Conservation (phyloP, 2,113 vertebrate species). For the Sigmodon hispidus region DNA sequence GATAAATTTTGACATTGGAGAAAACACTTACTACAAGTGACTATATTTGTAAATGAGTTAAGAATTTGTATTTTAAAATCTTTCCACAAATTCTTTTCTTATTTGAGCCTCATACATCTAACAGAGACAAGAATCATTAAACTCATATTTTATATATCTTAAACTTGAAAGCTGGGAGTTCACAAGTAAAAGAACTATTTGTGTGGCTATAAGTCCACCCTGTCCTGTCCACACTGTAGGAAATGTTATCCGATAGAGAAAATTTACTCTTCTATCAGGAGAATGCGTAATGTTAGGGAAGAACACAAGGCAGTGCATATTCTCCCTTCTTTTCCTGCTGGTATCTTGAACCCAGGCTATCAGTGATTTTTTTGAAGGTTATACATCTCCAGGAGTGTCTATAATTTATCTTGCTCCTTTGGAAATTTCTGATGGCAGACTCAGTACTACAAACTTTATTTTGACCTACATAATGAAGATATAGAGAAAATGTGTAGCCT, state of each 20-base stretch:
- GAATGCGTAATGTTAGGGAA: background rate
- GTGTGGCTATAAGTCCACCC: background rate
- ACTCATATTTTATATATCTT: background rate
- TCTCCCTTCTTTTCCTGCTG: background rate
- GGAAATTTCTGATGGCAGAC: background rate
- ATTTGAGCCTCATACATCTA: background rate
- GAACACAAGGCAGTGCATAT: background rate
- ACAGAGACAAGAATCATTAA: background rate
- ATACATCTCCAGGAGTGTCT: background rate
- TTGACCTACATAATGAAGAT: background rate
- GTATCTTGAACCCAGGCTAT: background rate
- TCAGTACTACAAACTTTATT: background rate
- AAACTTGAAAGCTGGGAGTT: background rate
- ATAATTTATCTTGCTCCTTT: background rate
- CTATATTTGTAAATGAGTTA: background rate
- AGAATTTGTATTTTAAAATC: background rate
- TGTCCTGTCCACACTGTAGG: background rate
- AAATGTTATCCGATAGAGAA: background rate
- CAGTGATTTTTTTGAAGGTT: conserved; percentile 2
- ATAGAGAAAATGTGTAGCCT: background rate
- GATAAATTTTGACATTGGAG: background rate
- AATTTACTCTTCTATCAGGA: background rate
- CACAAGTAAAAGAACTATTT: background rate
- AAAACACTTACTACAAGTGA: background rate
- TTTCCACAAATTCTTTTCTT: background rate